phyloP scores from a whole-genome alignment of 2,113 vertebrate genomes.

The Neotoma lepida region DNA sequence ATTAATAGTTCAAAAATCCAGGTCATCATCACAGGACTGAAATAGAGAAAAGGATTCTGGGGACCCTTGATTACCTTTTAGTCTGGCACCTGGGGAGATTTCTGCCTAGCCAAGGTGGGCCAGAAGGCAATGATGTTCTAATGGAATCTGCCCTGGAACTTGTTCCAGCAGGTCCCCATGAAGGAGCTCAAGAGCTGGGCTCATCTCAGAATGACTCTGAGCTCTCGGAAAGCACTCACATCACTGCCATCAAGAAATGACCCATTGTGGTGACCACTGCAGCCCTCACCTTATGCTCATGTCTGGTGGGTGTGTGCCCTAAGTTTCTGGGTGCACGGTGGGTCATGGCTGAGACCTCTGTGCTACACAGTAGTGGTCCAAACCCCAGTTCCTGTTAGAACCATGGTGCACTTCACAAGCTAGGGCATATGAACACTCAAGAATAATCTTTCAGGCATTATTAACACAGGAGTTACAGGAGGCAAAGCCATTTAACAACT shows the following conservation, averaged over 20 bases:
- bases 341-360: neutral
- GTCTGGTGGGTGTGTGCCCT: neutral
- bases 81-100: neutral
- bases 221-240: neutral
- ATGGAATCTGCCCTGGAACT: too few species aligned
- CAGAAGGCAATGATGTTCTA: neutral
- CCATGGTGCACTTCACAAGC: neutral
- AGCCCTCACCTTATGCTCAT: rapidly evolving
- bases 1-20: neutral
- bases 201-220: neutral
- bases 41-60: neutral
- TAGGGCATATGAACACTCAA: neutral
- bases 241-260: neutral
- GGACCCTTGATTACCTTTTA: neutral
- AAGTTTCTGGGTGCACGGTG: neutral
- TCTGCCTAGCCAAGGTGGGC: neutral
- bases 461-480: neutral
- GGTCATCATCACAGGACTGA: neutral
- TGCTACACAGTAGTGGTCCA: neutral
- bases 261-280: rapidly evolving
- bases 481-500: neutral
- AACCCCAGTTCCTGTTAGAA: neutral
- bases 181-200: neutral
- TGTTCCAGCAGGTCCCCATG: rapidly evolving
- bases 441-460: neutral